Evolutionary conservation across 2,797 vertebrate genomes (phyloP), one percentile per base, ranked within the genome.

Genomic region (Oryzias dopingdopingensis): DNA sequence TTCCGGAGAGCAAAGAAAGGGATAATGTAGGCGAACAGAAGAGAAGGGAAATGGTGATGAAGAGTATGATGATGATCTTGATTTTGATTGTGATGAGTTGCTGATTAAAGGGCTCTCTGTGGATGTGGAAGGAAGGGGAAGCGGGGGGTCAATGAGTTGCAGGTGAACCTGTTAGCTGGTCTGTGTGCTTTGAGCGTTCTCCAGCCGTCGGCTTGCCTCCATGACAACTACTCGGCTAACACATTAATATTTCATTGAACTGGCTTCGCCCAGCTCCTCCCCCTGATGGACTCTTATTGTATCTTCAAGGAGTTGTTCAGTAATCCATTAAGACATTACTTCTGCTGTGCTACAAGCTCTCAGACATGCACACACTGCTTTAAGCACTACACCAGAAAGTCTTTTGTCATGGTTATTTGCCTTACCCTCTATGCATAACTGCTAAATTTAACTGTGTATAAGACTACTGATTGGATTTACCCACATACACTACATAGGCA

Each of bases 221-320:
- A 78, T 89, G 91, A 90, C 74, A 77, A 56, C 87, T 76, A 86
- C 87, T 90, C 69, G 89, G 88, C 93, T 93, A 93, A 93, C 92
- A 90, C 89, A 90, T 94, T 94, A 90, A 91, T 93, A 92, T 95
- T 94, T 93, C 90, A 93, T 93, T 89, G 92, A 89, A 88, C 59
- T 72, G 63, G 85, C 76, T 79, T 90, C 90, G 88, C 87, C 56
- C 52, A 56, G 65, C 78, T 72, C 70, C 70, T 65, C 65, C 75
- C 66, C 32, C 62, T 59, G 62, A 62, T 20, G 37, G 67, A 67
- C 81, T 81, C 78, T 82, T 78, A 80, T 82, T 85, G 78, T 83
- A 80, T 74, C 75, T 70, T 84, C 53, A 59, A 56, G 77, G 82
- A 78, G 72, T 80, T 80, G 79, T 76, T 84, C 62, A 65, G 62